Conservation (phyloP, 2,797 vertebrate species). For the Xiphophorus birchmanni region DNA sequence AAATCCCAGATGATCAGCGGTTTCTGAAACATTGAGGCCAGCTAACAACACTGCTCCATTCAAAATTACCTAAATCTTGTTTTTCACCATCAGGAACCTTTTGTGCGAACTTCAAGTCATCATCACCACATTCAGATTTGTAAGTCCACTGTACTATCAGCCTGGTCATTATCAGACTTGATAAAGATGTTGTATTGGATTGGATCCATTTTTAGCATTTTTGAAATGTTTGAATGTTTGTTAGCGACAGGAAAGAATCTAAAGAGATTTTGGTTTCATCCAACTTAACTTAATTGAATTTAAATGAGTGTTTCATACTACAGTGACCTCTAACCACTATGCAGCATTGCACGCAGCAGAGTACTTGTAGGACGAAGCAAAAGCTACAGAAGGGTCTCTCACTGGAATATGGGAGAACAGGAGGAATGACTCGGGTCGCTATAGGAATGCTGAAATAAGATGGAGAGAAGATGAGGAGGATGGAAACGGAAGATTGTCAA, state of each 20-base stretch:
- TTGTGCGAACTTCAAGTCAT: neutral
- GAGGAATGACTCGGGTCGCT: constrained; percentile 41
- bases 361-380: constrained; percentile 45
- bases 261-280: neutral
- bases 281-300: neutral
- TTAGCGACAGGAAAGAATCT: neutral
- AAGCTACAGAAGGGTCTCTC: constrained; percentile 55
- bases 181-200: neutral
- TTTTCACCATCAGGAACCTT: neutral
- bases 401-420: constrained; percentile 42
- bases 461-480: constrained; percentile 60
- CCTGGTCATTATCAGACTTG: neutral
- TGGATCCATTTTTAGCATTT: neutral
- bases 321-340: constrained; percentile 36
- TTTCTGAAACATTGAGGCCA: neutral
- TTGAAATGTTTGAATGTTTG: neutral
- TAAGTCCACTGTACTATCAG: neutral
- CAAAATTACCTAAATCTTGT: neutral
- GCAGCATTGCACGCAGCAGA: constrained; percentile 50
- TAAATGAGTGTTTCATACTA: neutral
- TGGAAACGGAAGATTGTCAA: constrained; percentile 46
- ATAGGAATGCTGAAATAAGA: constrained; percentile 59
- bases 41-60: neutral
- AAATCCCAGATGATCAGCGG: neutral
- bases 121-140: neutral